Evolutionary conservation across 2,888 invertebrate species (phyloP).

Genomic region (Drosophila bunnanda): DNA sequence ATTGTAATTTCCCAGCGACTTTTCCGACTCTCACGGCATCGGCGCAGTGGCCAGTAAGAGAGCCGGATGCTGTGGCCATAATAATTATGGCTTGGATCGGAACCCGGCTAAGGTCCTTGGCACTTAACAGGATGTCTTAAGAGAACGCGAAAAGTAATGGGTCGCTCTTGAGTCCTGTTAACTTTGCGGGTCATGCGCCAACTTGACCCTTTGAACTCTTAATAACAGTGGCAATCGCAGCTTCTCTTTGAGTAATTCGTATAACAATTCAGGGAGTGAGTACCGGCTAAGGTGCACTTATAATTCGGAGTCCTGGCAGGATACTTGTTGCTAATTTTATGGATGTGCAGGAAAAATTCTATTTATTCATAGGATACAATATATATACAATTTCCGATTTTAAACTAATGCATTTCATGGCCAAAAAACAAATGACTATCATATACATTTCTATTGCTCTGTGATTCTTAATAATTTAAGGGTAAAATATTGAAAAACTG

Average conservation of each 20-base stretch:
- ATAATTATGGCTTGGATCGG: slow-evolving; percentile 25
- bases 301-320: slow-evolving; percentile 45
- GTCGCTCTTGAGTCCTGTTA: slow-evolving; percentile 18
- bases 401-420: too few species aligned
- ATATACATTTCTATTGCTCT: too few species aligned
- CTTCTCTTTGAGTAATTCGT: slow-evolving; percentile 7
- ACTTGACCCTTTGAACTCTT: slow-evolving; percentile 4
- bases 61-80: slow-evolving; percentile 9
- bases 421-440: too few species aligned
- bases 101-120: slow-evolving; percentile 15
- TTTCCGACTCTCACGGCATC: slow-evolving; percentile 15
- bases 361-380: not conserved
- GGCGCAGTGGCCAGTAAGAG: slow-evolving; percentile 1
- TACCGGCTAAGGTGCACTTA: not conserved
- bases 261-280: slow-evolving; percentile 11
- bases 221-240: not conserved
- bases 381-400: not conserved
- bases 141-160: not conserved
- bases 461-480: too few species aligned
- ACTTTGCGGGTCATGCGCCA: slow-evolving; percentile 35
- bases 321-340: slow-evolving; percentile 51
- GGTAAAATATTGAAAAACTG: too few species aligned
- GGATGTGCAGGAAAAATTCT: too few species aligned
- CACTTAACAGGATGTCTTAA: not conserved
- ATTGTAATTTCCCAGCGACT: slow-evolving; percentile 6